phyloP scores from a whole-genome alignment of 2,888 invertebrate species.

The Dendrolimus houi region DNA sequence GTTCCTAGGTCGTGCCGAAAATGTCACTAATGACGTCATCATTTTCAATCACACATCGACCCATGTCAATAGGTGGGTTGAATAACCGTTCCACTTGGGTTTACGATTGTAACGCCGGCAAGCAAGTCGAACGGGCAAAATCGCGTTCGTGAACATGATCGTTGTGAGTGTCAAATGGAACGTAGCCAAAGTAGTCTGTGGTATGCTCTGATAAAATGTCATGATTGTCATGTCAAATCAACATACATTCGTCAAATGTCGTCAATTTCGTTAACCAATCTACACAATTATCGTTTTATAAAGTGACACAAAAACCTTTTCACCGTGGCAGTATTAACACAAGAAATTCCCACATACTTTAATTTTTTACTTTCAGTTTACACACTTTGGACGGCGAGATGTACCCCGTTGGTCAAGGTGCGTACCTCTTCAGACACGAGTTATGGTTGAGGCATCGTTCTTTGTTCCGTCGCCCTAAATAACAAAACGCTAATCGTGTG shows the following conservation, averaged over 20 bases:
- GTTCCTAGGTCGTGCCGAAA: too few species aligned
- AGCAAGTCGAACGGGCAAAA: too few species aligned
- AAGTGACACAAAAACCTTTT: conserved; percentile 7
- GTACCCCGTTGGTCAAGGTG: conserved; percentile 73
- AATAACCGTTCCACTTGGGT: too few species aligned
- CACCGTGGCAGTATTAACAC: conserved; percentile 25
- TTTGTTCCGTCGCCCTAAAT: conserved; percentile 69
- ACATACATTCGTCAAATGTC: conserved; percentile 2
- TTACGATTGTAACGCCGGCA: too few species aligned
- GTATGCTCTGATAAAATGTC: conserved; percentile 4
- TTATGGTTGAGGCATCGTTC: conserved; percentile 38
- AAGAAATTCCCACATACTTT: conserved; percentile 33
- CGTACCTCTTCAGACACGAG: conserved; percentile 29
- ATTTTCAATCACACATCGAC: too few species aligned
- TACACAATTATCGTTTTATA: conserved; percentile 3
- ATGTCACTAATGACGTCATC: too few species aligned
- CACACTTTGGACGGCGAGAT: conserved; percentile 43
- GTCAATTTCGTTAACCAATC: conserved; percentile 6
- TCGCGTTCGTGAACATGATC: too few species aligned
- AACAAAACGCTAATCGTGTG: conserved; percentile 13
- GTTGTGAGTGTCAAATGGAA: too few species aligned
- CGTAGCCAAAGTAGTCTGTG: too few species aligned
- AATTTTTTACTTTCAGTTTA: conserved; percentile 45
- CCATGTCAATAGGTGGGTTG: too few species aligned
- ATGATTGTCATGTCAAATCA: conserved; percentile 4